These are phyloP conservation scores for Propithecus perrieri DNA, from an alignment of 2,797 vertebrate genomes.

Conservation along the genomic window DNA sequence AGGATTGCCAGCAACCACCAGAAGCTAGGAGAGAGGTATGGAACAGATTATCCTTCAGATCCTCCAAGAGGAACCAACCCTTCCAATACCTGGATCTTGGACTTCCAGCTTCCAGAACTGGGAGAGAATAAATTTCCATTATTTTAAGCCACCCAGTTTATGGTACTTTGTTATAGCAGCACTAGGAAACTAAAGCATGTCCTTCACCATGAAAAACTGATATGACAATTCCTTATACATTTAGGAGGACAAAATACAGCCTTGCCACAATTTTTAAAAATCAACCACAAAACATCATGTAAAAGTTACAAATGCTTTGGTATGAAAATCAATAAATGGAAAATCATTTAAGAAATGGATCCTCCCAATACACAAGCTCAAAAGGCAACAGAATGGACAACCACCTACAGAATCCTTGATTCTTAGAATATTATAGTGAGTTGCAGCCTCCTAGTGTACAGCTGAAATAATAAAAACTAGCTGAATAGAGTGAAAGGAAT, in stretches of 20 bases:
- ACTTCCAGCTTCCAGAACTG: not conserved
- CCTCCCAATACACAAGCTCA: constrained; percentile 8
- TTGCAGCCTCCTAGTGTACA: constrained; percentile 4
- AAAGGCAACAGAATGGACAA: constrained; percentile 43
- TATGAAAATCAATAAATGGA: constrained; percentile 47
- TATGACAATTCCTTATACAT: constrained; percentile 71
- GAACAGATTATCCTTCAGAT: not conserved
- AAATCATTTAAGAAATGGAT: constrained; percentile 50
- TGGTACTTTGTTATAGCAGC: not conserved
- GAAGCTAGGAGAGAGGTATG: not conserved
- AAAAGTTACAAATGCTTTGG: constrained; percentile 35
- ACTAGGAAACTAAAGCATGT: not conserved
- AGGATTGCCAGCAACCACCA: not conserved
- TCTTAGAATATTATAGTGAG: constrained; percentile 20
- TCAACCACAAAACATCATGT: constrained; percentile 25
- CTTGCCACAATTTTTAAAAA: not conserved
- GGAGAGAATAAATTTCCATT: not conserved
- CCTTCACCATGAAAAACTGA: constrained; percentile 69
- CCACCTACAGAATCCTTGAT: not conserved
- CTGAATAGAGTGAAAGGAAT: not conserved
- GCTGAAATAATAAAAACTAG: constrained; percentile 35
- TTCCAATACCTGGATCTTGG: not conserved
- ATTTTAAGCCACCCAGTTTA: not conserved
- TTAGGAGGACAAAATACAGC: constrained; percentile 62
- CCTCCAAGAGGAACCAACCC: not conserved